Evolutionary conservation across 2,113 vertebrate species (phyloP).

Genomic region (Benitochromis conjunctus): DNA sequence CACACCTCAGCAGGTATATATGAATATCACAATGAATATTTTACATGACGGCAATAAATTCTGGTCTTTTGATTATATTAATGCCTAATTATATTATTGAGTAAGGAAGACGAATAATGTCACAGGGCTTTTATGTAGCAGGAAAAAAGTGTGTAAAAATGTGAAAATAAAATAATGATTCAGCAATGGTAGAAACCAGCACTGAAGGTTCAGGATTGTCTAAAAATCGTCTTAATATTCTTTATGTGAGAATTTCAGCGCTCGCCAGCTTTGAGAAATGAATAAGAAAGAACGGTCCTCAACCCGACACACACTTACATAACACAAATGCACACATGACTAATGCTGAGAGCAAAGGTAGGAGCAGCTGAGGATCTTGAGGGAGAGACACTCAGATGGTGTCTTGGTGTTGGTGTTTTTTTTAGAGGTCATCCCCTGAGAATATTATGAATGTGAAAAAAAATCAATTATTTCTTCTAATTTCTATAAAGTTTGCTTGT

Average conservation of each 20-base stretch:
- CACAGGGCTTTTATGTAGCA: neutral
- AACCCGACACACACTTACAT: neutral
- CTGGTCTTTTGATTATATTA: neutral
- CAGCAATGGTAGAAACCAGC: neutral
- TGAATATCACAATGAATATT: conserved; percentile 19
- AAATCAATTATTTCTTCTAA: neutral
- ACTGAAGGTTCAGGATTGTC: neutral
- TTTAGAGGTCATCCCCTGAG: neutral
- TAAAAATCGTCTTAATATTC: neutral
- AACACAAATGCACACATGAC: neutral
- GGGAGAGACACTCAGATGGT: conserved; percentile 15
- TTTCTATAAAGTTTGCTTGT: neutral
- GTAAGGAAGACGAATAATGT: neutral
- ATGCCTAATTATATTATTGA: neutral
- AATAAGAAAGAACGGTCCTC: neutral
- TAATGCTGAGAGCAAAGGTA: neutral
- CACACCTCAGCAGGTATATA: conserved; percentile 31
- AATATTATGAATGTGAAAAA: neutral
- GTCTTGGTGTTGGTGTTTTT: neutral
- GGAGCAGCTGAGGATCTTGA: conserved; percentile 20
- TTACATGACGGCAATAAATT: neutral
- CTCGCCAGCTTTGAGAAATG: conserved; percentile 14
- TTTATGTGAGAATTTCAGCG: neutral
- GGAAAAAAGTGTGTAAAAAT: neutral
- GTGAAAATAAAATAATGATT: neutral